Percentiles rank a stretch among this genome's conserved stretches.
Conservation (phyloP, 2,888 invertebrate genomes). For the Bhutanitis thaidina region DNA sequence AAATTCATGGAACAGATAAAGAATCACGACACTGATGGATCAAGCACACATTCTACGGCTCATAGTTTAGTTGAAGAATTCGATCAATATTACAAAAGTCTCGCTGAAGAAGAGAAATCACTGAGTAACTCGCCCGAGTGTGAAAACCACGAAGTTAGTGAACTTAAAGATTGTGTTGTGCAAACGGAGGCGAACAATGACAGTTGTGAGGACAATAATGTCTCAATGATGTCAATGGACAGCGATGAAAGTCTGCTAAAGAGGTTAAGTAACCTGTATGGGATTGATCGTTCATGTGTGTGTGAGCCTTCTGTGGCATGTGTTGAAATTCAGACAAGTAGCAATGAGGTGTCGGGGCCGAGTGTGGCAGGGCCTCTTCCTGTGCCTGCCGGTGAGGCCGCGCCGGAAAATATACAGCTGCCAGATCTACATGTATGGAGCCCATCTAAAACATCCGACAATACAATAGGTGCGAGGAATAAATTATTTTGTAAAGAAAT, state of each 20-base stretch:
- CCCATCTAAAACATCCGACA: not conserved
- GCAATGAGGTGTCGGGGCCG: slow-evolving; percentile 14
- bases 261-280: slow-evolving; percentile 21
- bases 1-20: slow-evolving; percentile 56
- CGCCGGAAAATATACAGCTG: slow-evolving; percentile 30
- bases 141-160: slow-evolving; percentile 7
- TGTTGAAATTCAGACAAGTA: slow-evolving; percentile 23
- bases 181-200: slow-evolving; percentile 3
- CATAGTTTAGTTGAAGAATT: slow-evolving; percentile 68
- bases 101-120: slow-evolving; percentile 42
- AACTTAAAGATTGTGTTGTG: not conserved
- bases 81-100: slow-evolving; percentile 59
- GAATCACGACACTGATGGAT: slow-evolving; percentile 45
- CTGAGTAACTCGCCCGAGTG: slow-evolving; percentile 22
- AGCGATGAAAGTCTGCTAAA: slow-evolving; percentile 24
- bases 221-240: slow-evolving; percentile 17
- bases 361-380: slow-evolving; percentile 52
- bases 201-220: slow-evolving; percentile 19
- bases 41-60: slow-evolving; percentile 62
- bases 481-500: no score
- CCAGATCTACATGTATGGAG: slow-evolving; percentile 32
- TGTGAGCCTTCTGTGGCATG: slow-evolving; percentile 24
- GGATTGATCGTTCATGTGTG: slow-evolving; percentile 21
- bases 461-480: not conserved
- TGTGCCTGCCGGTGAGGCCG: slow-evolving; percentile 52